Evolutionary conservation across 2,888 invertebrate genomes (phyloP), one percentile per base, ranked within the genome.

Genomic region (Netelia virgata): DNA sequence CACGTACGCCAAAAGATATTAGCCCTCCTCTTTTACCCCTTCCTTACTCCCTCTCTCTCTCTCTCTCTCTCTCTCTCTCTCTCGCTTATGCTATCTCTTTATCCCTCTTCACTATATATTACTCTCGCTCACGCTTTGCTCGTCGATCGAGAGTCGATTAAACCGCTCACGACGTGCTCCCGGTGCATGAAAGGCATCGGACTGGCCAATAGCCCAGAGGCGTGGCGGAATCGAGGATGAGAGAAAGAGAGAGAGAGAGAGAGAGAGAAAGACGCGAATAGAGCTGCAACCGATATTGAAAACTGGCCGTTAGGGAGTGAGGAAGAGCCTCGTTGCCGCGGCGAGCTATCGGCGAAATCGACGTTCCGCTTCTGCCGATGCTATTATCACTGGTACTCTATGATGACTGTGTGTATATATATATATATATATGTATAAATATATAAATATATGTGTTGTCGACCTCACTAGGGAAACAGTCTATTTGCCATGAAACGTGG

Each of bases 101-200:
- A 11, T 14, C 53, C 23, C 43, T 20, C 61, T 75, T 50, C 43
- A 53, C 47, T 47, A 50, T 70, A 63, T 70, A 70, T 63, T 70
- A 72, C 63, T 70, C 70, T 41, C 36, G 78, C 70, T 75, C 82
- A 82, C 82, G 82, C 76, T 82, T 57, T 64, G 59, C 70, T 76
- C 82, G 70, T 76, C 70, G 82, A 82, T 82, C 82, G 76, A 76
- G 82, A 72, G 76, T 76, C 76, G 82, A 72, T 82, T 82, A 82
- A 82, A 57, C 64, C 76, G 70, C 47, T 82, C 76, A 43, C 59
- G 23, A 64, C 53, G 57, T 55, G 68, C 82, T 72, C 43, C 64
- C 59, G 23, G 64, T 18, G 50, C 64, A 23, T 59, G 36, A 50
- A 76, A 57, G 63, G 63, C 57, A 68, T 68, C 69, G 70, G 1